Percentiles rank a stretch among this genome's conserved stretches.
Conservation (phyloP, 2,888 invertebrate species). For the Agrotis exclamationis region DNA sequence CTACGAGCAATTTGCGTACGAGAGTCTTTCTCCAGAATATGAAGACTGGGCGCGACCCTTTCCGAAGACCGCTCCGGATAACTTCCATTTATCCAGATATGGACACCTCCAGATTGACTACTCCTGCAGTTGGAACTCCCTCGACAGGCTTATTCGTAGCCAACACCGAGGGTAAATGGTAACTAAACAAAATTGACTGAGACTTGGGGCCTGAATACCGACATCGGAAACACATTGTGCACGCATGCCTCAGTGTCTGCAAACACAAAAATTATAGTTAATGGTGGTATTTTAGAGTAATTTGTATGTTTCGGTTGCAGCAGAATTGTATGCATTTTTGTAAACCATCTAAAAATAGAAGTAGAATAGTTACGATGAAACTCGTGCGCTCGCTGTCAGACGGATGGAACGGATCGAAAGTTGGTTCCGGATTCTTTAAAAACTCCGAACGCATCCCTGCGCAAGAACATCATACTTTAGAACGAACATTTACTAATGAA, state of each 20-base stretch:
- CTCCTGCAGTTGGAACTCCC: slow-evolving; percentile 95
- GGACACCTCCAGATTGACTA: slow-evolving; percentile 96
- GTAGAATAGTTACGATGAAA: slow-evolving; percentile 49
- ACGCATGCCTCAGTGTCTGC: slow-evolving; percentile 28
- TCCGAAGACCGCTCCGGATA: slow-evolving; percentile 92
- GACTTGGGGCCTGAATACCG: slow-evolving; percentile 7
- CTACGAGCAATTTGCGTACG: slow-evolving; percentile 86
- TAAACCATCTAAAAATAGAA: slow-evolving; percentile 41
- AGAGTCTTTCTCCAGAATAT: slow-evolving; percentile 87
- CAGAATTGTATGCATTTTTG: slow-evolving; percentile 43
- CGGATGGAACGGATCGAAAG: slow-evolving; percentile 55
- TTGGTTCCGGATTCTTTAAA: slow-evolving; percentile 49
- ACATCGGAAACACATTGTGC: slow-evolving; percentile 10
- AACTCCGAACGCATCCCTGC: slow-evolving; percentile 60
- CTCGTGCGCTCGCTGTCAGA: slow-evolving; percentile 45
- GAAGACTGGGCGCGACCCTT: slow-evolving; percentile 94
- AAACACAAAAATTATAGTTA: slow-evolving; percentile 38
- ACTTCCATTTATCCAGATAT: slow-evolving; percentile 94
- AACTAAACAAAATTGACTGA: slow-evolving; percentile 13
- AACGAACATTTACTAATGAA: slow-evolving; percentile 49
- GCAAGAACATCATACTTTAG: slow-evolving; percentile 40
- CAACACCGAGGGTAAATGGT: slow-evolving; percentile 71
- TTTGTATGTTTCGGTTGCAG: slow-evolving; percentile 39
- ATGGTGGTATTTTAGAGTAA: slow-evolving; percentile 43
- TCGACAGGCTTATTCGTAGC: slow-evolving; percentile 94